Evolutionary conservation across 2,888 invertebrate genomes (phyloP).

Genomic region (Listrodromus nycthemerus): DNA sequence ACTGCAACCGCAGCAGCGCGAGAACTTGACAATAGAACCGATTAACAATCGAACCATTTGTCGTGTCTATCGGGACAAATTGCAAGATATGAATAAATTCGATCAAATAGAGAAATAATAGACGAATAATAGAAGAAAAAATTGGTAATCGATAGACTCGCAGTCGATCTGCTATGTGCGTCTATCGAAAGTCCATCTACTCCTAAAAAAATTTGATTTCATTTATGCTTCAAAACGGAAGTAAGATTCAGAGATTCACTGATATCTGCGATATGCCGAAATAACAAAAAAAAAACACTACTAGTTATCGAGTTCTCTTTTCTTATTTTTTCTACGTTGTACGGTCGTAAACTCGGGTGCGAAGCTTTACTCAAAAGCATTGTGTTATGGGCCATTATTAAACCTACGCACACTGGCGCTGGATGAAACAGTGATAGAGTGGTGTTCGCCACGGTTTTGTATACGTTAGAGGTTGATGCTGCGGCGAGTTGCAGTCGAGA

Average conservation of each 20-base stretch:
- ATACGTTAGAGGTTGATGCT: slow-evolving; percentile 20
- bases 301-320: slow-evolving; percentile 25
- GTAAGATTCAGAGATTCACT: slow-evolving; percentile 12
- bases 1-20: slow-evolving; percentile 7
- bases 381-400: slow-evolving; percentile 56
- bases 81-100: neutral
- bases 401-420: slow-evolving; percentile 30
- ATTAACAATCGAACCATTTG: slow-evolving; percentile 7
- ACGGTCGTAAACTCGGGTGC: slow-evolving; percentile 24
- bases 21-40: neutral
- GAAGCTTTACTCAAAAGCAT: slow-evolving; percentile 41
- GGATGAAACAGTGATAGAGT: slow-evolving; percentile 13
- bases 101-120: neutral
- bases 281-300: slow-evolving; percentile 41
- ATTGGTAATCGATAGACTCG: neutral
- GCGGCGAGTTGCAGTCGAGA: slow-evolving; percentile 7
- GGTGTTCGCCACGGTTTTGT: slow-evolving; percentile 22
- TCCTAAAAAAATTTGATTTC: neutral
- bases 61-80: slow-evolving; percentile 10
- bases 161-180: too few relatives aligned
- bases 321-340: slow-evolving; percentile 1
- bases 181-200: too few relatives aligned
- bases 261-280: neutral
- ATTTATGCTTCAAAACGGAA: neutral
- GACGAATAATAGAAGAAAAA: neutral